These are phyloP conservation scores for Pluvialis apricaria DNA, from an alignment of 2,113 vertebrate genomes.

Conservation along the genomic window DNA sequence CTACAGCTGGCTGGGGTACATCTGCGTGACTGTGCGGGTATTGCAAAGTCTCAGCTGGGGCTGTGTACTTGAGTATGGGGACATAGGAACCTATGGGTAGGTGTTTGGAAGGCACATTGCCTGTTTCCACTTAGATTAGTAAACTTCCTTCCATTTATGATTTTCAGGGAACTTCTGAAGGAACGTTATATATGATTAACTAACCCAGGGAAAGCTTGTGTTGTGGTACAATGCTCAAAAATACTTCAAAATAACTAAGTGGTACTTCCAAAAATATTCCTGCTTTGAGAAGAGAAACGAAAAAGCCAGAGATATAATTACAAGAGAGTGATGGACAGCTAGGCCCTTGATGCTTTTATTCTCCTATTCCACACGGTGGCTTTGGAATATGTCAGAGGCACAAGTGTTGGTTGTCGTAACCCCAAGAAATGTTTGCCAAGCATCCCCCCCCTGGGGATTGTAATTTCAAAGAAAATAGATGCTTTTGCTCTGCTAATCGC, in stretches of 20 bases:
- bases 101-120: fast-evolving
- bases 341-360: not conserved
- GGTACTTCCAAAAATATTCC: constrained; percentile 23
- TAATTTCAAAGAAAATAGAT: not conserved
- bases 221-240: not conserved
- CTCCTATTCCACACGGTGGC: not conserved
- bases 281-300: not conserved
- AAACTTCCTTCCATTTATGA: not conserved
- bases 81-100: not conserved
- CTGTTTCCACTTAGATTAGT: not conserved
- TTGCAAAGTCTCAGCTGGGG: not conserved
- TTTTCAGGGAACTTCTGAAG: not conserved
- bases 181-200: not conserved
- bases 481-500: not conserved
- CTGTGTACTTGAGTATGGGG: not conserved
- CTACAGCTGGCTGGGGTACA: not conserved
- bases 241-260: constrained; percentile 17
- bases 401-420: not conserved
- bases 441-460: not conserved
- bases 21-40: fast-evolving
- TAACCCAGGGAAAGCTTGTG: not conserved
- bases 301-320: constrained; percentile 3
- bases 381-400: not conserved
- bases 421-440: not conserved
- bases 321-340: not conserved